Evolutionary conservation across 2,113 vertebrate genomes (phyloP), one percentile per base, ranked within the genome.

Genomic region (Cnemophilus loriae): DNA sequence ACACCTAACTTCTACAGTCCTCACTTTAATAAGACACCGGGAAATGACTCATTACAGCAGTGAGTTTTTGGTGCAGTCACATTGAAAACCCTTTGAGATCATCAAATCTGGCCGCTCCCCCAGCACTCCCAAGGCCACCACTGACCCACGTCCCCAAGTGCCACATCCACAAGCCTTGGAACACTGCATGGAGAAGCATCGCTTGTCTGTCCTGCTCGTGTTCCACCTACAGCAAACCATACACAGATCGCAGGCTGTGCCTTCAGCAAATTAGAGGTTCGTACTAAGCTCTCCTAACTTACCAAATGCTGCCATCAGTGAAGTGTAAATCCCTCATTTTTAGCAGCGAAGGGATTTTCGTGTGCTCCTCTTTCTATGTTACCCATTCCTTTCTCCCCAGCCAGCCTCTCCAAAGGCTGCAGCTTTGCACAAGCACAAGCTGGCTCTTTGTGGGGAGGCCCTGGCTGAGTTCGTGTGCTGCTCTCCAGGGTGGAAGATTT

Each of bases 351-450:
- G 33, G 16, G 50, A 8, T 53, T 76, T 85, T 35, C 2, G 2
- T 61, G 35, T 65, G 55, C 23, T 41, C 9, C 55, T 27, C 44
- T 16, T 53, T 52, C 16, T 1, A 0, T 1, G 0, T 10, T 35
- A 78, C 47, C 52, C 1, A 0, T 56, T 84, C 44, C 49, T 49
- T 64, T 67, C 33, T 55, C 42, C 37, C 67, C 80, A 88, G 6
- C 27, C 55, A 57, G 37, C 35, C 61, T n/a, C 28, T 39, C 37
- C 26, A 10, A 63, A 69, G 70, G 70, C 75, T n/a, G 11, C 27
- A 26, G n/a, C 41, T 69, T 13, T 27, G 56, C 37, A 42, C 37
- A 17, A 21, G 39, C 0, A 0, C 17, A 16, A 37, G 26, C 44
- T 32, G 35, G 20, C 59, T 61, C 37, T 69, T 57, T 49, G 12